These are phyloP conservation scores for Anabas testudineus DNA, from an alignment of 2,797 vertebrate species.

Conservation along the genomic window DNA sequence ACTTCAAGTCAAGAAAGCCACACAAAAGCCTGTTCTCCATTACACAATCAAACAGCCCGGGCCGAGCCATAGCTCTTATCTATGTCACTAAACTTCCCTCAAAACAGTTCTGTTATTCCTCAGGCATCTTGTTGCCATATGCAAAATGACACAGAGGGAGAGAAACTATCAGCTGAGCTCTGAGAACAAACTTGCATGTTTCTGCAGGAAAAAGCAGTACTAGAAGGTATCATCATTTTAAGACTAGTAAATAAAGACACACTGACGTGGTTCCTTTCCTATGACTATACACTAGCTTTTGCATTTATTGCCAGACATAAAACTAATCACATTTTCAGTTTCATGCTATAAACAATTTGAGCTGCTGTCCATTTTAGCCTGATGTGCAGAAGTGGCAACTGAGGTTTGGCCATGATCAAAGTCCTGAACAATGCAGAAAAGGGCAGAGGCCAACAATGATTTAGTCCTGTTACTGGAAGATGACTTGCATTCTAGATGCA, in stretches of 20 bases:
- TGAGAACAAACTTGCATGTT: slow-evolving; percentile 26
- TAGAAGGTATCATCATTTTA: slow-evolving; percentile 19
- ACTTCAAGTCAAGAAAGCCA: slow-evolving; percentile 39
- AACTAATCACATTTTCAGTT: slow-evolving; percentile 54
- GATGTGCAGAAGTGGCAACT: slow-evolving; percentile 61
- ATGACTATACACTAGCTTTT: not conserved
- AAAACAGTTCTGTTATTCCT: slow-evolving; percentile 63
- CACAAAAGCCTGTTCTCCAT: slow-evolving; percentile 66
- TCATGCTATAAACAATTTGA: slow-evolving; percentile 39
- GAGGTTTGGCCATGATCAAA: slow-evolving; percentile 66
- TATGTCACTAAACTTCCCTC: slow-evolving; percentile 64
- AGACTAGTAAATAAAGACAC: slow-evolving; percentile 30
- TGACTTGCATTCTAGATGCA: slow-evolving; percentile 62
- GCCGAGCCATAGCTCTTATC: slow-evolving; percentile 62
- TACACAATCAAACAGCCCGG: slow-evolving; percentile 64
- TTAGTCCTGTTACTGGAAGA: slow-evolving; percentile 66
- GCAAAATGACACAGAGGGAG: slow-evolving; percentile 52
- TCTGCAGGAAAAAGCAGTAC: slow-evolving; percentile 10
- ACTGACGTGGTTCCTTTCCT: not conserved
- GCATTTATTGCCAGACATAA: slow-evolving; percentile 52
- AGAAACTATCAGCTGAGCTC: slow-evolving; percentile 53
- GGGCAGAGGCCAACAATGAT: slow-evolving; percentile 54
- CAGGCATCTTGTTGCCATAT: slow-evolving; percentile 75
- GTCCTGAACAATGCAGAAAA: slow-evolving; percentile 59
- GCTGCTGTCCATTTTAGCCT: slow-evolving; percentile 38